Percentiles rank a stretch among this genome's conserved stretches.
Conservation (phyloP, 2,888 invertebrate species). For the Drosophila anomelani region DNA sequence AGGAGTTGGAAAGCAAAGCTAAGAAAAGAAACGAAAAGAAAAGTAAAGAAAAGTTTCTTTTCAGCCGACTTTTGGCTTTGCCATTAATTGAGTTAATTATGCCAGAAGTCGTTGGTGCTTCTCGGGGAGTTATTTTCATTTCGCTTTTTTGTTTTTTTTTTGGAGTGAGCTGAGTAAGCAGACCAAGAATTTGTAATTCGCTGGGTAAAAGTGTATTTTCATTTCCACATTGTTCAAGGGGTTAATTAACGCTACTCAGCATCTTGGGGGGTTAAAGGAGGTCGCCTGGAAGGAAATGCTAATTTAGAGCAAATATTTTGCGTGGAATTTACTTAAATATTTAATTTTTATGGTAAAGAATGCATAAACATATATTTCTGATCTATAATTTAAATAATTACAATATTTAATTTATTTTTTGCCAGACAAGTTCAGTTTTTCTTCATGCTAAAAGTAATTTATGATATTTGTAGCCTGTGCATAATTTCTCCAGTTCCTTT, state of each 20-base stretch:
- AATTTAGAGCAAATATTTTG: slow-evolving; percentile 7
- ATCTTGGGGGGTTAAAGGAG: not conserved
- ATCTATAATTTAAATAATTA: not conserved
- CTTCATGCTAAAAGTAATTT: not conserved
- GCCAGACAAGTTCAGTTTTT: not conserved
- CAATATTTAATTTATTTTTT: not conserved
- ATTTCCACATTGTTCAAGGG: slow-evolving; percentile 6
- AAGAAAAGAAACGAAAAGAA: not conserved
- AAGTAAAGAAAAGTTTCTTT: slow-evolving; percentile 38
- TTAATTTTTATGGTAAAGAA: not conserved
- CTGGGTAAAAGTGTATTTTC: slow-evolving; percentile 22
- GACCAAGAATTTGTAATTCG: slow-evolving; percentile 37
- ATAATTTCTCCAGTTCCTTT: slow-evolving; percentile 1
- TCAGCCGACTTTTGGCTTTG: slow-evolving; percentile 18
- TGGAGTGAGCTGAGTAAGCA: slow-evolving; percentile 14
- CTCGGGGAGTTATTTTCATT: slow-evolving; percentile 20
- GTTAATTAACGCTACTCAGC: slow-evolving; percentile 16
- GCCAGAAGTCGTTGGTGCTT: slow-evolving; percentile 34
- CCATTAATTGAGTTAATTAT: slow-evolving; percentile 49
- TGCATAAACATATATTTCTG: not conserved
- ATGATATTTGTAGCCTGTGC: not conserved
- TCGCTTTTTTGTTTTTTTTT: not conserved
- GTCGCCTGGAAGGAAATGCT: slow-evolving; percentile 7
- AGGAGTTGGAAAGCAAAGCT: slow-evolving; percentile 9
- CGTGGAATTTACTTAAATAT: not conserved